Evolutionary conservation across 2,113 vertebrate genomes (phyloP), one percentile per base, ranked within the genome.

Genomic region (Leptobrachium ailaonicum): DNA sequence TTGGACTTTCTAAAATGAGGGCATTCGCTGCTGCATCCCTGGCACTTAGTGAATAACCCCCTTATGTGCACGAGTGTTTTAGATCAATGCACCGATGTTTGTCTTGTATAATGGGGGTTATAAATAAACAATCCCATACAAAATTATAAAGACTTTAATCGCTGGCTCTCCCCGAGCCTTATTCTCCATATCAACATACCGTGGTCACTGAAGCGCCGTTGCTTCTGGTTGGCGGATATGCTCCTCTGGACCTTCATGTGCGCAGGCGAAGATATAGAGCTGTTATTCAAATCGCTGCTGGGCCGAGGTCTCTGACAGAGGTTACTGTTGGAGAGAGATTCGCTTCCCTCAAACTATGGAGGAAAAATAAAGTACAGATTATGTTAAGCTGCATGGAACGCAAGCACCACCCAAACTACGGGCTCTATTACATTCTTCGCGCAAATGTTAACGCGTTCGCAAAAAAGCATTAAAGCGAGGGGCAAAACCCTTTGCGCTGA

Each of bases 191-290:
- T 14, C 71, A 6, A 10, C 95, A 86, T 90, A 99, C 97, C 97
- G 76, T 99, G 97, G 89, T 99, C 98, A 45, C 98, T 99, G 91
- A 96, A 99, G 66, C 98, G 96, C 8, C 97, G 94, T 75, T 99
- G 98, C 73, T 99, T 99, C 95, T 99, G 98, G 83, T 96, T 99
- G 75, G 96, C 95, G 0, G 98, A 99, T 89, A 96, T 95, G 88
- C 97, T 99, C 84, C 96, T 91, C 3, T 98, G 97, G 85, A 98
- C 98, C 89, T 98, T 99, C 90, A 97, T 91, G 90, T 99, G 98
- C 66, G 96, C 96, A 0, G 98, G 97, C n/a, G 97, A 99, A 87
- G 96, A 93, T 60, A 95, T 92, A 1, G 95, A 96, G 85, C 97
- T 98, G 90, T 97, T 99, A 92, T 98, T 99, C 83, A 98, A 91